phyloP scores from a whole-genome alignment of 1,140 invertebrate genomes.

The Hesperophylax magnus region DNA sequence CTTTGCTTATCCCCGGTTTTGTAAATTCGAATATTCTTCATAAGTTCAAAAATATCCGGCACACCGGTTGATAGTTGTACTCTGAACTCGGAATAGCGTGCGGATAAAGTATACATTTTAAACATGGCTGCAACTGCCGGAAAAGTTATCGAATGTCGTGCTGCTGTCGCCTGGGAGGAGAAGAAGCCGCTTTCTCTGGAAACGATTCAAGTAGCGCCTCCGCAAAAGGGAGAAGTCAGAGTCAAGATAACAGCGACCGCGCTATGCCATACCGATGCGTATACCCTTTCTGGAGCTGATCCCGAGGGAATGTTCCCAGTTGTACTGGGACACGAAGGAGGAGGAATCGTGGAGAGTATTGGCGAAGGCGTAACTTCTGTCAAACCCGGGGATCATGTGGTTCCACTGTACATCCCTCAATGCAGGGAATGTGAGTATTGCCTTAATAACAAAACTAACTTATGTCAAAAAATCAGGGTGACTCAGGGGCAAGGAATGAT shows the following conservation, averaged over 20 bases:
- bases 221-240: constrained; percentile 89
- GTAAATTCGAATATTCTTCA: too few species aligned
- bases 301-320: constrained; percentile 96
- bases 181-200: constrained; percentile 91
- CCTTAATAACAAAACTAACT: constrained; percentile 94
- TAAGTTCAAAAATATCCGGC: too few species aligned
- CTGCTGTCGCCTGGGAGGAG: constrained; percentile 93
- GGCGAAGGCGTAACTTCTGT: constrained; percentile 94
- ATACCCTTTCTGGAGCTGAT: constrained; percentile 93
- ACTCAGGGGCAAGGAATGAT: constrained; percentile 93
- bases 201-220: constrained; percentile 94
- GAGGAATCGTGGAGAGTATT: constrained; percentile 95
- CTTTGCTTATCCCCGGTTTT: too few species aligned
- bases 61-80: too few species aligned
- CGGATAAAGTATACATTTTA: neutral
- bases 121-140: constrained; percentile 37
- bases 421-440: constrained; percentile 98
- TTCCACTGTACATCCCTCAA: constrained; percentile 97
- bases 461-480: constrained; percentile 94
- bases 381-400: constrained; percentile 93
- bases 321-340: constrained; percentile 95
- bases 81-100: neutral
- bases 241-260: constrained; percentile 88
- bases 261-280: constrained; percentile 98
- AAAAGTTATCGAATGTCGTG: constrained; percentile 84